A percentile compares a stretch with the other conserved stretches of the same genome.
Evolutionary conservation across 2,113 vertebrate species (phyloP).

Genomic region (Phalacrocorax brasilianus): DNA sequence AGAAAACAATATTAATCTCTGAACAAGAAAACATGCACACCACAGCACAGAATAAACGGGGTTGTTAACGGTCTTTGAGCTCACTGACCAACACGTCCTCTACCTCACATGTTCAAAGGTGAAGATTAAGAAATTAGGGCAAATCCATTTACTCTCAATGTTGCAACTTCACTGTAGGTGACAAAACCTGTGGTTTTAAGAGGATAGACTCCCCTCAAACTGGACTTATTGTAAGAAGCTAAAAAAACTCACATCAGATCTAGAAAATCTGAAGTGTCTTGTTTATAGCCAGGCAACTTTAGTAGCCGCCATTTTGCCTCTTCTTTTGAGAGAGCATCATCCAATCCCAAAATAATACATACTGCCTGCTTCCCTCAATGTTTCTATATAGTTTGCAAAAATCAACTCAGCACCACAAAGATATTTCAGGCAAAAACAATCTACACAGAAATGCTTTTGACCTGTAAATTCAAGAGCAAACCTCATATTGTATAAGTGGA

Average conservation of each 20-base stretch:
- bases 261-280: background rate
- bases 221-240: background rate
- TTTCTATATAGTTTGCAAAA: background rate
- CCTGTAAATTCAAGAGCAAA: background rate
- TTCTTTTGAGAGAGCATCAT: background rate
- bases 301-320: background rate
- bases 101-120: background rate
- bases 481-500: background rate
- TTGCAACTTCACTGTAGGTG: background rate
- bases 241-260: background rate
- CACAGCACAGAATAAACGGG: background rate
- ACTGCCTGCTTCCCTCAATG: background rate
- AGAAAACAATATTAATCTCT: background rate
- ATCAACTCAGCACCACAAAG: fast-evolving
- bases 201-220: background rate
- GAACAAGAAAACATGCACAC: background rate
- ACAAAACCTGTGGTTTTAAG: background rate
- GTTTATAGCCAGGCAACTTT: background rate
- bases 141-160: background rate
- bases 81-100: background rate
- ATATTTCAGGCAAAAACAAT: background rate
- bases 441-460: background rate
- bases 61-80: background rate
- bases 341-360: background rate
- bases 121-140: background rate